phyloP scores from a whole-genome alignment of 2,113 vertebrate species.

The Catharus bicknelli region DNA sequence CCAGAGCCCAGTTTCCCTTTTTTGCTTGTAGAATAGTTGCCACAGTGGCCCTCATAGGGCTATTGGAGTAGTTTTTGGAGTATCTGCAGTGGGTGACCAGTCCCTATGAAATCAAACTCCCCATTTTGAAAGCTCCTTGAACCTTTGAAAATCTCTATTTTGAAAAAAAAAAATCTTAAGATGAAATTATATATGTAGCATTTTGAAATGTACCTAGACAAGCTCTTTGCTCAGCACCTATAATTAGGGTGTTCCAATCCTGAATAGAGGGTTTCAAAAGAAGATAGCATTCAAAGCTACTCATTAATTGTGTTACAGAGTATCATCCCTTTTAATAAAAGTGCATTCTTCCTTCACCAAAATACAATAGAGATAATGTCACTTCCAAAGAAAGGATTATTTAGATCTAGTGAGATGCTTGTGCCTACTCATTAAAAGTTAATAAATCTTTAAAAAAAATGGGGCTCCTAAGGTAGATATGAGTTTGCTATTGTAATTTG shows the following conservation, averaged over 20 bases:
- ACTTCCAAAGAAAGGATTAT: background rate
- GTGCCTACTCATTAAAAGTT: background rate
- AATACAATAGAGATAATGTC: background rate
- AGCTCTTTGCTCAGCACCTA: background rate
- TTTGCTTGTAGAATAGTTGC: background rate
- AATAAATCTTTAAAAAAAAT: background rate
- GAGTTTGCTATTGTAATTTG: background rate
- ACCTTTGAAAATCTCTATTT: background rate
- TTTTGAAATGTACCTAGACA: background rate
- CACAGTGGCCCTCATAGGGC: background rate
- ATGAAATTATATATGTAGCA: background rate
- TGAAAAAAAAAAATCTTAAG: background rate
- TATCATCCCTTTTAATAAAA: constrained; percentile 3
- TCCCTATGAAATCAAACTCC: background rate
- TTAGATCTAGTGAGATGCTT: background rate
- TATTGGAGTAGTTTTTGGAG: background rate
- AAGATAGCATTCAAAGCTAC: background rate
- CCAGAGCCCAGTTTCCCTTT: background rate
- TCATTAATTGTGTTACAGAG: constrained; percentile 31
- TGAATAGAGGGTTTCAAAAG: constrained; percentile 19
- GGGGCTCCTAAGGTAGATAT: background rate
- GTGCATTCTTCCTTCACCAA: background rate
- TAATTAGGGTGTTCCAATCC: constrained; percentile 23
- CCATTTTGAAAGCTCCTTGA: background rate
- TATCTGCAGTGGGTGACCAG: background rate